Conservation (phyloP, 2,113 vertebrate genomes). For the Anolis sagrei region DNA sequence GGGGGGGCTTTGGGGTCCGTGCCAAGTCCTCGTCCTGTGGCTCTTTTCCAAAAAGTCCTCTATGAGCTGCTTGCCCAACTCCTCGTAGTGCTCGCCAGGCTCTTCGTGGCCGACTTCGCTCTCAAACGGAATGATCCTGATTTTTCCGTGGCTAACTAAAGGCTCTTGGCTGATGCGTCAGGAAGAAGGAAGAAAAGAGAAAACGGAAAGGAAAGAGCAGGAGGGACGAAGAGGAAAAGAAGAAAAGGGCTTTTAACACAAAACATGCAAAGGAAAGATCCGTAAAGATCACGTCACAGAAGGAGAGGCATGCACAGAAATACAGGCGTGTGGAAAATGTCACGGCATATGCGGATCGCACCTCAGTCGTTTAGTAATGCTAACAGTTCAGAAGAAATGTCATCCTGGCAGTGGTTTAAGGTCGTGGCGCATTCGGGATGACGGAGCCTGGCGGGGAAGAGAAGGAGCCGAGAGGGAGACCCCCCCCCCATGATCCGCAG, state of each 20-base stretch:
- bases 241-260: conserved; percentile 41
- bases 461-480: too few relatives aligned
- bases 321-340: neutral
- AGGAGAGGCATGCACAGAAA: conserved; percentile 36
- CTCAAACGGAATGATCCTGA: conserved; percentile 89
- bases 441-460: too few relatives aligned
- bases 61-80: conserved; percentile 76
- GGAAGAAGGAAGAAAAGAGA: conserved; percentile 55
- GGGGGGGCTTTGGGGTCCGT: conserved; percentile 67
- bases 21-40: conserved; percentile 83
- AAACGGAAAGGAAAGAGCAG: neutral
- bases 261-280: conserved; percentile 32
- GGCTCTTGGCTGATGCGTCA: conserved; percentile 70
- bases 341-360: neutral
- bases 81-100: conserved; percentile 82
- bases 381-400: too few relatives aligned
- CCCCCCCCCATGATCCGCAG: too few relatives aligned
- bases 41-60: conserved; percentile 83
- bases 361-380: neutral
- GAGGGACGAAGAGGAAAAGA: conserved; percentile 55
- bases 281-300: conserved; percentile 54
- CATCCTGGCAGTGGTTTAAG: neutral
- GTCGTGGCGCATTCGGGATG: neutral
- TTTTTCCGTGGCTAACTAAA: conserved; percentile 84
- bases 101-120: conserved; percentile 85